A percentile compares a stretch with the other conserved stretches of the same genome.
phyloP scores from a whole-genome alignment of 23 tunicate genomes.

The Ciona savignyi region DNA sequence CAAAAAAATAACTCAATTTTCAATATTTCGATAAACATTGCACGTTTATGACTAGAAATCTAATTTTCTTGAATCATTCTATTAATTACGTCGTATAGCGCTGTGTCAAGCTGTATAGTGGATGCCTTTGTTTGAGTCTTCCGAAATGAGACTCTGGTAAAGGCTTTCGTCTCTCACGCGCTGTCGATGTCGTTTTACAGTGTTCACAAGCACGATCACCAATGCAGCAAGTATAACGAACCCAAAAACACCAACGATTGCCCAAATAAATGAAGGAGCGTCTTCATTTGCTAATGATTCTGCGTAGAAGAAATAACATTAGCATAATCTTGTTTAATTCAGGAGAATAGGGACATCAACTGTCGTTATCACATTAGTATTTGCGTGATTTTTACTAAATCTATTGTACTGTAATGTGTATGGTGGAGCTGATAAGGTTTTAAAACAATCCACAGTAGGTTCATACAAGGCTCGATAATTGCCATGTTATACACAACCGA shows the following conservation, averaged over 20 bases:
- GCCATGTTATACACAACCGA: no score
- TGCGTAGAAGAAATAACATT: background rate
- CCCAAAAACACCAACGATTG: slow-evolving; percentile 51
- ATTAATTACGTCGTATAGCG: no score
- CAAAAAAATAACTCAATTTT: no score
- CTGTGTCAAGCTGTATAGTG: slow-evolving; percentile 35
- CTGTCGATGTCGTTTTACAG: slow-evolving; percentile 16
- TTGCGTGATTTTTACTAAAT: no score
- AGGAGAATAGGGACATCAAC: background rate
- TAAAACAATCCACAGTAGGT: no score
- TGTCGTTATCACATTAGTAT: background rate
- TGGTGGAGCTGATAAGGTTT: no score
- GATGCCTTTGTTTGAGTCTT: slow-evolving; percentile 33
- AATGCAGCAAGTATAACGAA: slow-evolving; percentile 42
- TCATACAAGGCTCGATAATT: no score
- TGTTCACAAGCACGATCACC: slow-evolving; percentile 8
- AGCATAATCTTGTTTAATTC: no score
- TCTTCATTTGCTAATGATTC: background rate
- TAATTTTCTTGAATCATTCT: no score
- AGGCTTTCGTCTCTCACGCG: slow-evolving; percentile 28
- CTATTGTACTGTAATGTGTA: no score
- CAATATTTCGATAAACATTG: no score
- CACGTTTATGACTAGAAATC: no score
- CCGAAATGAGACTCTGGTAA: slow-evolving; percentile 50
- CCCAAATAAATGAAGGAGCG: slow-evolving; percentile 54